Conservation (phyloP, 1,140 invertebrate species). For the Bombus terrestris region DNA sequence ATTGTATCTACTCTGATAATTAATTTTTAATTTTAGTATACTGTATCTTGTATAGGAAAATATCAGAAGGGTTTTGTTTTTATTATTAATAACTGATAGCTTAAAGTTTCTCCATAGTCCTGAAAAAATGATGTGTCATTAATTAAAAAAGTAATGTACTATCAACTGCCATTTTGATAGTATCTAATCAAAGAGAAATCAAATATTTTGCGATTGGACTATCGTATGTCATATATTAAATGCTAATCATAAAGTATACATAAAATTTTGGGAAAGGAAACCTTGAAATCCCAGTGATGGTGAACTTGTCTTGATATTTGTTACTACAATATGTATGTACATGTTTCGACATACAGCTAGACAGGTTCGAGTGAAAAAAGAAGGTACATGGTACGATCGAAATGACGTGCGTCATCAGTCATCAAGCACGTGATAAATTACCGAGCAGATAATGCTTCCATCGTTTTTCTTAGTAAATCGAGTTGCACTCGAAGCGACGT, state of each 20-base stretch:
- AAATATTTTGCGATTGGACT: too few relatives aligned
- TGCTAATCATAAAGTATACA: background rate
- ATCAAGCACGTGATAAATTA: slow-evolving; percentile 29
- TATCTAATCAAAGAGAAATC: too few relatives aligned
- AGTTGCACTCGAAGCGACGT: background rate
- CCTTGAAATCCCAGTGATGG: background rate
- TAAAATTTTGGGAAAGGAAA: background rate
- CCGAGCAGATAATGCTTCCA: slow-evolving; percentile 9
- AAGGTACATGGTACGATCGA: slow-evolving; percentile 2
- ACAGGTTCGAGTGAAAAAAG: background rate
- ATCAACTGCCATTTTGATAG: too few relatives aligned
- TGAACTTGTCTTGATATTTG: background rate
- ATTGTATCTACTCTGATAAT: too few relatives aligned
- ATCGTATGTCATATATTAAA: too few relatives aligned
- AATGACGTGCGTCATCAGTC: slow-evolving; percentile 29
- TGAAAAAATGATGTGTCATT: too few relatives aligned
- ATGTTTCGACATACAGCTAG: background rate
- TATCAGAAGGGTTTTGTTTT: too few relatives aligned
- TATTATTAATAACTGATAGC: too few relatives aligned
- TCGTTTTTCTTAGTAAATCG: slow-evolving; percentile 15
- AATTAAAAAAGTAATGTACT: too few relatives aligned
- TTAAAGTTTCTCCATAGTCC: too few relatives aligned
- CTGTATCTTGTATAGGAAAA: too few relatives aligned
- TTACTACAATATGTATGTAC: background rate
- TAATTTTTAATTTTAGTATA: too few relatives aligned